Conservation (phyloP, 2,113 vertebrate genomes). For the Strix aluco region DNA sequence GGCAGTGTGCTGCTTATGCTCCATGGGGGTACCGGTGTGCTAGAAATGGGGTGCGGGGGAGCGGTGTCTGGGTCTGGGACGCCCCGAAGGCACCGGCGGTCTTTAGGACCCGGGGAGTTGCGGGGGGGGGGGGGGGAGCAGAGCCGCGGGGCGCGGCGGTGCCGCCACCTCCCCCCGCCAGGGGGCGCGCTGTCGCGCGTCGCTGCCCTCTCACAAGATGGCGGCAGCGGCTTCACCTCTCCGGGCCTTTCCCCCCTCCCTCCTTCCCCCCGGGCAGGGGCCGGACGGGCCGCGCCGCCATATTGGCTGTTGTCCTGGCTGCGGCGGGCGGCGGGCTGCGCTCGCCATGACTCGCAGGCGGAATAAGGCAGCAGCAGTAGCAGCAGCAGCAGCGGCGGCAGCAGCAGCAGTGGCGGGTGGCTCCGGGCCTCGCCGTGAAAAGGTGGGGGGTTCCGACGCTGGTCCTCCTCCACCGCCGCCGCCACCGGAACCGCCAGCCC, state of each 20-base stretch:
- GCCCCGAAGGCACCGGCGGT: background rate
- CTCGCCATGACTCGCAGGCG: constrained; percentile 87
- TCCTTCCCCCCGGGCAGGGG: constrained; percentile 79
- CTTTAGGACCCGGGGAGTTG: background rate
- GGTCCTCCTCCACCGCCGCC: constrained; percentile 21
- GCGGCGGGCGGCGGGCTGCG: constrained; percentile 72
- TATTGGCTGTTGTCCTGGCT: constrained; percentile 96
- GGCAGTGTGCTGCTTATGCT: background rate
- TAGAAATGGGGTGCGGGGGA: too few species aligned
- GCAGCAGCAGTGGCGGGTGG: background rate
- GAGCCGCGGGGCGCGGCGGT: accelerated
- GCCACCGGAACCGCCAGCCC: constrained; percentile 47
- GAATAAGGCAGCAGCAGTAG: constrained; percentile 72
- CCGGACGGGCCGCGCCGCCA: constrained; percentile 86
- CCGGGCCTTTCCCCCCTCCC: constrained; percentile 66
- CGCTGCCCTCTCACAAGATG: constrained; percentile 68
- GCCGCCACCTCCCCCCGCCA: background rate
- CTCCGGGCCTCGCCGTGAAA: constrained; percentile 57
- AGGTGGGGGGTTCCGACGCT: constrained; percentile 18
- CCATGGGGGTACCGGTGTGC: background rate
- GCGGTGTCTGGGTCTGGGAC: too few species aligned
- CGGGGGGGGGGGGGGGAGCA: too few species aligned
- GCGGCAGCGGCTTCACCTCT: constrained; percentile 58
- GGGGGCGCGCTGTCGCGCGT: background rate
- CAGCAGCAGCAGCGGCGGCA: background rate